Evolutionary conservation across 2,113 vertebrate genomes (phyloP), one percentile per base, ranked within the genome.

Genomic region (Myxocyprinus asiaticus): DNA sequence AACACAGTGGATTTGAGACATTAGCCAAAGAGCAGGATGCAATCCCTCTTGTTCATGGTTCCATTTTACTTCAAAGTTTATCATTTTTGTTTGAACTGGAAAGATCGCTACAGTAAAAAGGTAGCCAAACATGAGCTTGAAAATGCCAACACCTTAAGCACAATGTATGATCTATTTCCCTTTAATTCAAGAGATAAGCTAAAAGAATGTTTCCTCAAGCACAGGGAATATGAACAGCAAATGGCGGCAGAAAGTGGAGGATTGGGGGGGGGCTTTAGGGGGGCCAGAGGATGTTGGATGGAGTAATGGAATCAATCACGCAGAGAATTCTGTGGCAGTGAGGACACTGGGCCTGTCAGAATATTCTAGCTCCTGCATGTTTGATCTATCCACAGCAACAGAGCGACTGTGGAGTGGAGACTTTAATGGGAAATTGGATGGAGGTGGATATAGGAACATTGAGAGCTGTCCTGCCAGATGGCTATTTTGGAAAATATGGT

Each of bases 401-500:
- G 15, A 74, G 77, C 58, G 78, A 76, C 65, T 58, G 69, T 72
- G 76, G 76, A 82, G 70, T 17, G 22, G 50, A 81, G 80, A 83
- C 83, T 79, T 84, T 78, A 87, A 61, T 81, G 82, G 68, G 84
- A 68, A 89, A 89, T 86, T 79, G 22, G 53, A 70, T 72, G 79
- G 73, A 77, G 81, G 86, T 71, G 86, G 89, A 90, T 89, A 80
- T 81, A 89, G 22, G 22, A 90, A 87, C 85, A 78, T 76, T 82
- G 74, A 75, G 85, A 59, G 81, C 82, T 81, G 70, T 85, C 84
- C 81, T 80, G 77, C 82, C 86, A 80, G 65, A 84, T 75, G 79
- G 81, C 64, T 71, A 56, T 81, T 79, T 77, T 70, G 71, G 67
- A 69, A 85, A 88, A 89, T 88, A 80, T 86, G 88, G 73, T 55